Base-by-base conservation (phyloP, 2,113 vertebrate genomes). In the Pipra filicauda region DNA sequence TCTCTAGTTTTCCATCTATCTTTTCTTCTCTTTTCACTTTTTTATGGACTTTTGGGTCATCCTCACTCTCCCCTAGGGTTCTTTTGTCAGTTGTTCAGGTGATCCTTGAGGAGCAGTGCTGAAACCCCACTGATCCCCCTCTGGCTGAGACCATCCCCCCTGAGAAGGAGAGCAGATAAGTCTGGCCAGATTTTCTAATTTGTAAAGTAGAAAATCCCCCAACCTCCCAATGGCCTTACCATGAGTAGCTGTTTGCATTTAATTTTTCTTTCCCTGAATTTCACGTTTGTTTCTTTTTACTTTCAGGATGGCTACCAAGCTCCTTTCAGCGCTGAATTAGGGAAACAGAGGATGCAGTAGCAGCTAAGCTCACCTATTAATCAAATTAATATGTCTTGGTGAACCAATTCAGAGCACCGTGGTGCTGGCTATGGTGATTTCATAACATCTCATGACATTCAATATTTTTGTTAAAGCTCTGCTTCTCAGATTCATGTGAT, bases 201-300 rank as follows among this genome's bases (percentile, higher is more conserved):
- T 23, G 2, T 9, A 14, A 82, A 9, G 57, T 3, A 69, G 7
- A 65, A 95, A 55, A 11, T 78, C 35, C 37, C 43, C 23, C 23
- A 51, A 1, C 2, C 12, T 21, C 41, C 8, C 46, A 44, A 8
- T 6, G 9, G 16, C 7, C 51, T 78, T 74, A 48, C 33, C 70
- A 51, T 33, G 15, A 71, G 31, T 39, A 65, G 66, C 35, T 91
- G 18, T 55, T 94, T 66, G 41, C 4, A 48, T 77, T 93, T 80
- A 7, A 67, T 66, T 88, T 89, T 44, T 69, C 64, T 93, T 87
- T 85, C 78, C 37, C 74, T 59, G 87, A 88, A 93, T 88, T 67
- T 61, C 39, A 28, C 43, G 14, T 78, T 89, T 49, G 21, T n/a
- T 88, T 85, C 35, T 12, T 84, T 87, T 79, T 19, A 62, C 88